These are phyloP conservation scores for Tinamus guttatus DNA, from an alignment of 2,113 vertebrate species.

Conservation along the genomic window DNA sequence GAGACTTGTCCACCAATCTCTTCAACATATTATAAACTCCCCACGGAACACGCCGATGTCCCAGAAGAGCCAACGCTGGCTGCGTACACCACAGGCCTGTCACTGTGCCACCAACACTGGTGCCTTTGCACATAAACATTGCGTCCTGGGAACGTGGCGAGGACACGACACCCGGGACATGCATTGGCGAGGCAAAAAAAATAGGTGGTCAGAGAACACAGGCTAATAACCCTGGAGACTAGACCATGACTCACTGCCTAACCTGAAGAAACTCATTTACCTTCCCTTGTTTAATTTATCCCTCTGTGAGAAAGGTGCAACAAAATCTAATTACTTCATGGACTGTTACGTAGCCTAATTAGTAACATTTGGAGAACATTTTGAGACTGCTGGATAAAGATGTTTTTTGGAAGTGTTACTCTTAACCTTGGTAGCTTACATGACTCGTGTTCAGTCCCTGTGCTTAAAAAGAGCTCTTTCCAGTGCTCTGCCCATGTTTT, in stretches of 20 bases:
- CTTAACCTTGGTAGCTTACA: neutral
- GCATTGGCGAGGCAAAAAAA: neutral
- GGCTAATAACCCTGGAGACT: neutral
- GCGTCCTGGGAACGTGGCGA: neutral
- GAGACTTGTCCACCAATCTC: neutral
- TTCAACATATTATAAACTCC: constrained; percentile 5
- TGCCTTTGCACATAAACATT: neutral
- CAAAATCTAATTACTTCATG: neutral
- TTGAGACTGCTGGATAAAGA: neutral
- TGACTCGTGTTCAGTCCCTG: neutral
- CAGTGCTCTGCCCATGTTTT: neutral
- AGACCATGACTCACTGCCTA: neutral
- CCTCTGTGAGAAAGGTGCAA: neutral
- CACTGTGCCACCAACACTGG: constrained; percentile 3
- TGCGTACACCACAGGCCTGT: neutral
- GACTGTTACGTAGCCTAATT: neutral
- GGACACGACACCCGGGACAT: neutral
- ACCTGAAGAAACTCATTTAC: neutral
- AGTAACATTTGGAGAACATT: neutral
- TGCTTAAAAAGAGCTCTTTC: constrained; percentile 23
- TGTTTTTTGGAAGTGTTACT: neutral
- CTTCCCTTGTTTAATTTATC: neutral
- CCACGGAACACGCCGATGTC: neutral
- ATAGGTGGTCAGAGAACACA: neutral
- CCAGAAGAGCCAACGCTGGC: neutral